Evolutionary conservation across 2,888 invertebrate species (phyloP), one percentile per base, ranked within the genome.

Genomic region (Luperina testacea): DNA sequence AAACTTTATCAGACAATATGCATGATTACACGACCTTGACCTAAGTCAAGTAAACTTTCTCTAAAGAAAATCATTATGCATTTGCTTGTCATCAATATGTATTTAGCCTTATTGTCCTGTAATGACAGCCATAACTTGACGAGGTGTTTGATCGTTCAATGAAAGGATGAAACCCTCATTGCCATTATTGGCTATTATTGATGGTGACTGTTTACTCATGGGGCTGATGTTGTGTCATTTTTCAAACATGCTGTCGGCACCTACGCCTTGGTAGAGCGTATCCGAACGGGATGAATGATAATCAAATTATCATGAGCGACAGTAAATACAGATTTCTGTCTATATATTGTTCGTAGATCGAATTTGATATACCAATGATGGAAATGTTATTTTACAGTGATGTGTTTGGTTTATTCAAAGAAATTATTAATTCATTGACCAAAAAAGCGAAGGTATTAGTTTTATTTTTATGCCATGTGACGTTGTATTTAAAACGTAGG

Each of bases 121-220:
- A 48, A 61, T 45, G 5, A 24, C 32, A 27, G 51, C 15, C 1
- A 59, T 68, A 51, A 9, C 24, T n/a, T 76, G 80, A 53, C 3
- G 38, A 45, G 48, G 69, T 80, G 72, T 84, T 74, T 76, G 88
- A 87, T 88, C 45, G 27, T 32, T 83, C 77, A 73, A 84, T 79
- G 78, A 71, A 75, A 70, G 82, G 88, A 90, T 90, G 89, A 87
- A 87, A 81, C 85, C 80, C 84, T 85, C 89, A 88, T 89, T 90
- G 88, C 87, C 88, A 32, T 32, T 32, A 32, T 32, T 81, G 80
- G 79, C 75, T 81, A 87, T 85, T 90, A 88, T 89, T 89, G 84
- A 84, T 74, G 84, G 82, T 81, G 89, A 88, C 85, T 71, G 83
- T 82, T 86, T 75, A 84, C 85, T 76, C 77, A 73, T 70, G 78